phyloP scores from a whole-genome alignment of 1,140 invertebrate species.

The Armadillidium nasatum region DNA sequence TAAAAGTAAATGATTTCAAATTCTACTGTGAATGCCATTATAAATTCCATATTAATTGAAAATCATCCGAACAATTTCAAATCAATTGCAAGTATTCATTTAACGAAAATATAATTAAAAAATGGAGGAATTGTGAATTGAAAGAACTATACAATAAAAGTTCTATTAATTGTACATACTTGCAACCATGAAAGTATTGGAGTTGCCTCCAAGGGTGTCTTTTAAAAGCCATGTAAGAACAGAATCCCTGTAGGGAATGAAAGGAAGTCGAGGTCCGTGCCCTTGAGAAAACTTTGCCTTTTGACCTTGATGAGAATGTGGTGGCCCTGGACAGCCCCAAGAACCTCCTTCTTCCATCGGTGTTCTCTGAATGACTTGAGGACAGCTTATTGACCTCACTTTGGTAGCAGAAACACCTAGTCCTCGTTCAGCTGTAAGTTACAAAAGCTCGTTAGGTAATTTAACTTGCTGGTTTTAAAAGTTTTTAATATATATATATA shows the following conservation, averaged over 20 bases:
- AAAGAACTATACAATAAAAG: too few species aligned
- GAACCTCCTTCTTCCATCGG: neutral
- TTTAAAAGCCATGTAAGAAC: constrained; percentile 85
- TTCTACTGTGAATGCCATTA: too few species aligned
- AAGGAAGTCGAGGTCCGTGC: constrained; percentile 23
- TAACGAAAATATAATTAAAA: too few species aligned
- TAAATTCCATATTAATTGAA: too few species aligned
- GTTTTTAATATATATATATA: too few species aligned
- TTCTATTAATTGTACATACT: constrained; percentile 51
- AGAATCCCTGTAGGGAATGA: constrained; percentile 72
- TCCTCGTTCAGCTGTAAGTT: neutral
- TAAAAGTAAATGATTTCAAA: neutral
- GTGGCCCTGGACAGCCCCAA: neutral
- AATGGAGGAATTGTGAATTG: too few species aligned
- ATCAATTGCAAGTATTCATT: too few species aligned
- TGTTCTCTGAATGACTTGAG: neutral
- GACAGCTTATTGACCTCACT: neutral
- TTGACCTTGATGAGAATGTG: neutral
- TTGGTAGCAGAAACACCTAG: neutral
- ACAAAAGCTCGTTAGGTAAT: too few species aligned
- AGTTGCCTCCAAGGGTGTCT: constrained; percentile 87
- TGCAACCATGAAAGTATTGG: constrained; percentile 87
- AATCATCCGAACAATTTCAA: too few species aligned
- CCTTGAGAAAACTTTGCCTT: neutral
- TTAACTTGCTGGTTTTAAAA: too few species aligned